Conservation (phyloP, 2,888 invertebrate species). For the Villa cingulata region DNA sequence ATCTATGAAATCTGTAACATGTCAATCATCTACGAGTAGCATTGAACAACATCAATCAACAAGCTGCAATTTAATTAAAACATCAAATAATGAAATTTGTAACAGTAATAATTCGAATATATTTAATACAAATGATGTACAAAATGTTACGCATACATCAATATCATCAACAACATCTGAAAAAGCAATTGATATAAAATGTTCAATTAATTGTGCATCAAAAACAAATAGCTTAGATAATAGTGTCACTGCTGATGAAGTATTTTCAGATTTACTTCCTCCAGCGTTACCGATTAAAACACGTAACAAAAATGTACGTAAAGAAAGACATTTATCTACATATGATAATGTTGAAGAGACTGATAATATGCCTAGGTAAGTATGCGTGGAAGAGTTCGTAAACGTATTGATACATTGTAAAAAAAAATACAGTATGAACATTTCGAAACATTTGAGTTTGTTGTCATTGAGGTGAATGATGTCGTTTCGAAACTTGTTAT, state of each 20-base stretch:
- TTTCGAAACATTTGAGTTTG: no score
- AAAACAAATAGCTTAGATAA: not conserved
- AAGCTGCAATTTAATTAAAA: not conserved
- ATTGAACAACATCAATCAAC: not conserved
- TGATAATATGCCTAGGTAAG: slow-evolving; percentile 26
- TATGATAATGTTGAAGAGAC: slow-evolving; percentile 55
- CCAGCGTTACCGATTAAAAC: slow-evolving; percentile 47
- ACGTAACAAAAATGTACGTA: slow-evolving; percentile 27
- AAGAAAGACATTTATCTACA: slow-evolving; percentile 50
- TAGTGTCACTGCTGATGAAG: not conserved
- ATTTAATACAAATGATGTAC: not conserved
- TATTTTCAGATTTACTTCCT: slow-evolving; percentile 23
- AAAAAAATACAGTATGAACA: slow-evolving; percentile 32
- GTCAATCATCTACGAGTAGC: not conserved
- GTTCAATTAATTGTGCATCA: not conserved
- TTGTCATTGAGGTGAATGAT: no score
- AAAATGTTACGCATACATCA: not conserved
- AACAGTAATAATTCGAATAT: no score
- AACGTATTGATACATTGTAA: no score
- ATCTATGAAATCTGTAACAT: no score
- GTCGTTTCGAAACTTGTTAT: no score
- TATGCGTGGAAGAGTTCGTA: no score
- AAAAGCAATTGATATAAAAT: no score
- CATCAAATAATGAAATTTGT: no score
- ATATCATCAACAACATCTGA: not conserved